Conservation (phyloP, 2,888 invertebrate genomes). For the Tiliacea citrago region DNA sequence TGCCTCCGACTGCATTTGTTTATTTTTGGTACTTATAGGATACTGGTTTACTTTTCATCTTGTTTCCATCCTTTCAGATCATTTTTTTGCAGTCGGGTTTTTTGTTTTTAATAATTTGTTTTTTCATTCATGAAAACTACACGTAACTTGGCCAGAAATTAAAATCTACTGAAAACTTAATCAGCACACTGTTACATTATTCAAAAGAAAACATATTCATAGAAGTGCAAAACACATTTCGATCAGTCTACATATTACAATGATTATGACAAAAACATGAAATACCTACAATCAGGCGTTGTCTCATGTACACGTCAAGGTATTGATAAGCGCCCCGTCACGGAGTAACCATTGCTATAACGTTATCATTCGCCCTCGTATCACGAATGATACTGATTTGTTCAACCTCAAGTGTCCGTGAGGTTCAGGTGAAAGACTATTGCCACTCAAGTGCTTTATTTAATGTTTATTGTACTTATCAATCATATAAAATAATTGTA, state of each 20-base stretch:
- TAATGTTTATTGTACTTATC: constrained; percentile 17
- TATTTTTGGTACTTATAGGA: no score
- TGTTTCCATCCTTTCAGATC: no score
- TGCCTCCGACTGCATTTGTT: no score
- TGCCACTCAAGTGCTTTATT: constrained; percentile 24
- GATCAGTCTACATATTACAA: not conserved
- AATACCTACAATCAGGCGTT: constrained; percentile 41
- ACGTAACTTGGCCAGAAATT: not conserved
- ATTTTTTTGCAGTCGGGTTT: no score
- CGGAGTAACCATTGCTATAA: constrained; percentile 61
- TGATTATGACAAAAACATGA: not conserved
- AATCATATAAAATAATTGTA: not conserved
- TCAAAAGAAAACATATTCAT: not conserved
- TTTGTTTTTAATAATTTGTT: no score
- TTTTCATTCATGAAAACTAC: not conserved
- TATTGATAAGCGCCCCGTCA: constrained; percentile 68
- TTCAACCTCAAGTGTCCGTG: constrained; percentile 44
- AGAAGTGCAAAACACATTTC: not conserved
- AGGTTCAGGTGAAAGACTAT: constrained; percentile 32
- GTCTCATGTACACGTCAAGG: constrained; percentile 54
- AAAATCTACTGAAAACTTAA: not conserved
- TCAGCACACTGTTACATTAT: not conserved
- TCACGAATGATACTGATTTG: constrained; percentile 61
- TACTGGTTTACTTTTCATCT: no score
- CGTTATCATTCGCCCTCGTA: constrained; percentile 59